Evolutionary conservation across 1,140 invertebrate species (phyloP).

Genomic region (Hyposmocoma kahamanoa): DNA sequence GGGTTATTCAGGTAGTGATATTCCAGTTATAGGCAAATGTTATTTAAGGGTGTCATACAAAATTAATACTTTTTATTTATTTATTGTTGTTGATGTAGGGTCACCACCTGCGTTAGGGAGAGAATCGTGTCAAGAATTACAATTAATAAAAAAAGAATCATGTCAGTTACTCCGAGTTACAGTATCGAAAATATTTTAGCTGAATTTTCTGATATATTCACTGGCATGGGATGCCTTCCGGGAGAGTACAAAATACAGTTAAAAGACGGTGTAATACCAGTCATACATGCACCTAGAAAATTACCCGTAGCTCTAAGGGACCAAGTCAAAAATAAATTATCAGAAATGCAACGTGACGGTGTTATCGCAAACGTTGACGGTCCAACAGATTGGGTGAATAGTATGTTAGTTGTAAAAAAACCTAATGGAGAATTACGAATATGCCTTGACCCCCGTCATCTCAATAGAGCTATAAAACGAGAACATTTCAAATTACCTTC

Average conservation of each 20-base stretch:
- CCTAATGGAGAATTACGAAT: no score
- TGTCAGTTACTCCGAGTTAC: background rate
- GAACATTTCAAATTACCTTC: constrained; percentile 1
- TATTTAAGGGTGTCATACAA: constrained; percentile 5
- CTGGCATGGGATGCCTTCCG: constrained; percentile 8
- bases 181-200: background rate
- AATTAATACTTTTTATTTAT: background rate
- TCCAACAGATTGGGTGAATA: constrained; percentile 67
- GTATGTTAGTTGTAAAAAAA: constrained; percentile 59
- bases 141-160: constrained; percentile 1
- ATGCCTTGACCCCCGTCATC: background rate
- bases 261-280: background rate
- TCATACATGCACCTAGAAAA: constrained; percentile 8
- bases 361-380: constrained; percentile 11
- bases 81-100: constrained; percentile 3
- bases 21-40: constrained; percentile 7
- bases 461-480: background rate
- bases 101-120: constrained; percentile 5
- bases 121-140: constrained; percentile 5
- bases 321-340: constrained; percentile 4
- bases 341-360: background rate
- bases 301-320: constrained; percentile 6
- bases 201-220: constrained; percentile 7
- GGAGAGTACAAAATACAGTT: constrained; percentile 8
- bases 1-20: constrained; percentile 5